A percentile compares a stretch with the other conserved stretches of the same genome.
Conservation (phyloP, 2,888 invertebrate genomes). For the Dioctria linearis region DNA sequence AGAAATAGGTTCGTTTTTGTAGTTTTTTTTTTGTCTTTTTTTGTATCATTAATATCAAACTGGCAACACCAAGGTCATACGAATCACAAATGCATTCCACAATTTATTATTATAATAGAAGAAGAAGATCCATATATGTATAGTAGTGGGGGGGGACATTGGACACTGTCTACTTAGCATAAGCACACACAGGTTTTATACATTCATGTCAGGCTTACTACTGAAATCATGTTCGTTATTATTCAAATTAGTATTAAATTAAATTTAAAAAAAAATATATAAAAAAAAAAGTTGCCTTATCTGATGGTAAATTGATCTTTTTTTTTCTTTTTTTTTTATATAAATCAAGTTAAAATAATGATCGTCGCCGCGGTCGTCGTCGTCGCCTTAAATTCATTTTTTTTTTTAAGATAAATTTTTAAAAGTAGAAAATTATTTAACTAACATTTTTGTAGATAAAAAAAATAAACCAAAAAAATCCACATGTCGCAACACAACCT, state of each 20-base stretch:
- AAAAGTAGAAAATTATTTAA: not conserved
- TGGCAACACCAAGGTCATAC: slow-evolving; percentile 53
- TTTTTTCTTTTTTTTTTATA: too few species aligned
- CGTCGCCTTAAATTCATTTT: slow-evolving; percentile 26
- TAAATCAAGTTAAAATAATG: too few species aligned
- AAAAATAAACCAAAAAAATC: not conserved
- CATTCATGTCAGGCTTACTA: slow-evolving; percentile 12
- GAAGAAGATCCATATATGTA: too few species aligned
- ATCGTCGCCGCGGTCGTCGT: not conserved
- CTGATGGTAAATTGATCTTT: not conserved
- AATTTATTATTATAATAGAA: slow-evolving; percentile 8
- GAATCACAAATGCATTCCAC: slow-evolving; percentile 38
- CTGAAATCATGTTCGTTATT: slow-evolving; percentile 43
- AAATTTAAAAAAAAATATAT: not conserved
- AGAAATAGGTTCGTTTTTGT: too few species aligned
- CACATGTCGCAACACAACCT: slow-evolving; percentile 43
- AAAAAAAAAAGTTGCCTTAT: slow-evolving; percentile 28
- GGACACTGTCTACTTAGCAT: not conserved
- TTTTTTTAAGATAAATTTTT: slow-evolving; percentile 1
- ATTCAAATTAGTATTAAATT: not conserved
- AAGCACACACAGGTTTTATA: too few species aligned
- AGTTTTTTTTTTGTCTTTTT: too few species aligned
- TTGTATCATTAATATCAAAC: slow-evolving; percentile 28
- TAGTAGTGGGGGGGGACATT: not conserved
- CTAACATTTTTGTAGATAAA: slow-evolving; percentile 24